A percentile compares a stretch with the other conserved stretches of the same genome.
Evolutionary conservation across 2,797 vertebrate genomes (phyloP).

Genomic region (Xenops minutus): DNA sequence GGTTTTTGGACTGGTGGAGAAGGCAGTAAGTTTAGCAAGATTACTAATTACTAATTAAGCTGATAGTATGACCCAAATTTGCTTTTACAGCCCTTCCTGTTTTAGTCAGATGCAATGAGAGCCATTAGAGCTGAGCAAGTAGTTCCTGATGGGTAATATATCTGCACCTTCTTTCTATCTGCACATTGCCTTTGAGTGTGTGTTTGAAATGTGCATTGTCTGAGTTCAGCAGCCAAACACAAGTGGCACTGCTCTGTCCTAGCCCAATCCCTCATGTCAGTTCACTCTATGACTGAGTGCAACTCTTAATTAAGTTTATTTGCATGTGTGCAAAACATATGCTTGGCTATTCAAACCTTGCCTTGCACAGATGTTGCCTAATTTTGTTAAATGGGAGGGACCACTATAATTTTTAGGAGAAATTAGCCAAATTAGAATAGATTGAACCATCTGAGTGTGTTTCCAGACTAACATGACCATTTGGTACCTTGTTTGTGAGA

Average conservation of each 20-base stretch:
- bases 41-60: not conserved
- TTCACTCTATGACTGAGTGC: not conserved
- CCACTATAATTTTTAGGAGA: not conserved
- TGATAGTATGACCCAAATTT: not conserved
- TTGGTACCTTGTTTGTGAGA: not conserved
- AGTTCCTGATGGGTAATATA: not conserved
- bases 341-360: slow-evolving; percentile 13
- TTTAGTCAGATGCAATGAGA: not conserved
- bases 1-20: not conserved
- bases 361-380: slow-evolving; percentile 21
- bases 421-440: slow-evolving; percentile 16
- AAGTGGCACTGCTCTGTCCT: not conserved
- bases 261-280: not conserved
- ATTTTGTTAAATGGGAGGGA: slow-evolving; percentile 23
- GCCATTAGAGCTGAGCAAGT: not conserved
- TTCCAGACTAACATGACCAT: not conserved
- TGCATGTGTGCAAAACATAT: slow-evolving; percentile 32
- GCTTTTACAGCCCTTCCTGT: not conserved
- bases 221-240: not conserved
- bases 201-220: not conserved
- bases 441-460: not conserved
- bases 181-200: not conserved
- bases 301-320: slow-evolving; percentile 36
- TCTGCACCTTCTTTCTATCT: not conserved
- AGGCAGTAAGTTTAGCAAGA: not conserved